Evolutionary conservation across 2,113 vertebrate species (phyloP).

Genomic region (Coracopsis vasa): DNA sequence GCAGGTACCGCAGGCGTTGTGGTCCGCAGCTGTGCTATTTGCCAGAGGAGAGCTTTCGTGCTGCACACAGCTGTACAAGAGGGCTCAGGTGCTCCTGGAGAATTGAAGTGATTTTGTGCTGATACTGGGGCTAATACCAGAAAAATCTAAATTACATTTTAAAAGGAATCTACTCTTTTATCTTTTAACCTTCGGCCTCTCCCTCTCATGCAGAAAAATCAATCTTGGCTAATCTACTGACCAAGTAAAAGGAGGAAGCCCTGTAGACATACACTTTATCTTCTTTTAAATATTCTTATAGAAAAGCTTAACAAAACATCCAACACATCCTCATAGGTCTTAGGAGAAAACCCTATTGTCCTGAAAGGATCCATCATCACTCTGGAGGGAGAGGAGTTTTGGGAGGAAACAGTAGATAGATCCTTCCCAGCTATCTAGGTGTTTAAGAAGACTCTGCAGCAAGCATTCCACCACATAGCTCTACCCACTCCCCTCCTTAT

Average conservation of each 20-base stretch:
- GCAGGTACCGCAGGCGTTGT: rapidly evolving
- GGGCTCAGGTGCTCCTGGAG: constrained; percentile 60
- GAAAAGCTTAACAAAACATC: neutral
- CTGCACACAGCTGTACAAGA: neutral
- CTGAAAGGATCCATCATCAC: neutral
- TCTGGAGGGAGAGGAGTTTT: neutral
- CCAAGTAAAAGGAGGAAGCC: constrained; percentile 58
- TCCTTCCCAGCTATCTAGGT: too few species aligned
- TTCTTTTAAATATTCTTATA: constrained; percentile 43
- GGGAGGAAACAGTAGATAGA: neutral
- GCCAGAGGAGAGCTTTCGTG: neutral
- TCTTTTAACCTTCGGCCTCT: constrained; percentile 77
- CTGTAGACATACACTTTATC: constrained; percentile 52
- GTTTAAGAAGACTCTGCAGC: neutral
- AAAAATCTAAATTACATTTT: constrained; percentile 73
- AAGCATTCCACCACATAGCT: neutral
- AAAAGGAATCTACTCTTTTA: constrained; percentile 72
- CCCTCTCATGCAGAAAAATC: constrained; percentile 76
- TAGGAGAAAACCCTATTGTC: neutral
- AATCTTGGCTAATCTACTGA: constrained; percentile 74
- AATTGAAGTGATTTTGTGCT: constrained; percentile 58
- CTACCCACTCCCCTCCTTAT: rapidly evolving
- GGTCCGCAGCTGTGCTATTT: neutral
- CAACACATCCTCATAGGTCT: neutral
- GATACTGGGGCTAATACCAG: constrained; percentile 59